Evolutionary conservation across 2,113 vertebrate genomes (phyloP), one percentile per base, ranked within the genome.

Genomic region (Glaucomys volans): DNA sequence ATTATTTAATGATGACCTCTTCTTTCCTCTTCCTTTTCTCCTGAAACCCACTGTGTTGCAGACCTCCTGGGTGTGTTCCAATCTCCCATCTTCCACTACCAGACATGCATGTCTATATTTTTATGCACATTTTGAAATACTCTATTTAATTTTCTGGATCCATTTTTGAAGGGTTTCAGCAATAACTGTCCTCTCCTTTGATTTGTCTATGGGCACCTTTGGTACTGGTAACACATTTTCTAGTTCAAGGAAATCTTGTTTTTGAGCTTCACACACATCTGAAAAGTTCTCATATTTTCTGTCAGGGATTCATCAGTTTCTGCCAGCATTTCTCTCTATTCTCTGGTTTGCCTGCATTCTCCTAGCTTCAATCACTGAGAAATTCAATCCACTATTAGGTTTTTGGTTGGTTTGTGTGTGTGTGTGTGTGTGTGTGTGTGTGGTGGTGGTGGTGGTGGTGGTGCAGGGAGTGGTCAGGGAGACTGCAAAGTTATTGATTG

Each of bases 101-200:
- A n/a, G 85, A 95, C 96, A 96, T 96, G 91, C 81, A 94, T 96
- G n/a, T 85, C 14, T 67, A 3, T 92, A 80, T 97, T 96, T 95
- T 91, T 96, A 24, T 85, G 84, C 57, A 18, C 44, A 75, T 90
- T 95, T 97, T 82, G 62, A 94, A n/a, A 94, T 88, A 74, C 50
- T 88, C 64, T 85, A 69, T 88, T 67, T 95, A 42, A 67, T 76
- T 83, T 87, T 91, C 59, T 77, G 87, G 59, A 80, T 18, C 59
- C 85, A 5, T 87, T 81, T 76, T 44, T 13, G 42, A 57, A 20
- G 47, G 64, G 30, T 81, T 91, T 96, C 69, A 92, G 79, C 75
- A 64, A 52, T 74, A 35, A 62, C 59, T 54, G 20, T 42, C 62
- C 52, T 87, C 66, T 72, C 50, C 32, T 92, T 76, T 89, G 71